Evolutionary conservation across 53 echinoderm and acorn worm genomes (phyloP).

Genomic region (Actinopyga echinites): DNA sequence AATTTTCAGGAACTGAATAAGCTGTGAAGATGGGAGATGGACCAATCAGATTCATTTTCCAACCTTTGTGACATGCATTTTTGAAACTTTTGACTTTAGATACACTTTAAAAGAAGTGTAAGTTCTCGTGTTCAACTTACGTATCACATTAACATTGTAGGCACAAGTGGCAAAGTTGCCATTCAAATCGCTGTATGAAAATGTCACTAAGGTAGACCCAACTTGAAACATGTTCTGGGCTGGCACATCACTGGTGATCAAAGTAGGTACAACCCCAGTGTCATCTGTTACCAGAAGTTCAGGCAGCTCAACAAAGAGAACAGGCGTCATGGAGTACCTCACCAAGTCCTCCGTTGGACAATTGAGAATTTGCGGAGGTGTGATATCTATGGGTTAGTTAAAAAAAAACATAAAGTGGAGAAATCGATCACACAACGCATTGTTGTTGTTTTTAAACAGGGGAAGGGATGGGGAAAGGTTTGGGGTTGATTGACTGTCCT

Average conservation of each 20-base stretch:
- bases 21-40: too few relatives aligned
- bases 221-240: background rate
- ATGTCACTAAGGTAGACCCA: background rate
- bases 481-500: too few relatives aligned
- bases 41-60: too few relatives aligned
- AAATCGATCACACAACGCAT: too few relatives aligned
- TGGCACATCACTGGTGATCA: background rate
- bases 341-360: background rate
- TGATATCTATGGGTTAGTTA: background rate
- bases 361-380: constrained; percentile 14
- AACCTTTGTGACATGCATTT: too few relatives aligned
- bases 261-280: background rate
- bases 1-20: too few relatives aligned
- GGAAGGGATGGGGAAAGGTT: too few relatives aligned
- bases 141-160: background rate
- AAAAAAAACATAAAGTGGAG: too few relatives aligned
- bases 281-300: constrained; percentile 3
- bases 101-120: too few relatives aligned
- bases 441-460: too few relatives aligned
- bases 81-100: too few relatives aligned
- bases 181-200: constrained; percentile 1
- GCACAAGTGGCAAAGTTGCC: background rate
- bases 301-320: constrained; percentile 4
- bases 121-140: constrained; percentile 13
- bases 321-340: background rate